These are phyloP conservation scores for Papilio protenor DNA, from an alignment of 2,888 invertebrate genomes.

Conservation along the genomic window DNA sequence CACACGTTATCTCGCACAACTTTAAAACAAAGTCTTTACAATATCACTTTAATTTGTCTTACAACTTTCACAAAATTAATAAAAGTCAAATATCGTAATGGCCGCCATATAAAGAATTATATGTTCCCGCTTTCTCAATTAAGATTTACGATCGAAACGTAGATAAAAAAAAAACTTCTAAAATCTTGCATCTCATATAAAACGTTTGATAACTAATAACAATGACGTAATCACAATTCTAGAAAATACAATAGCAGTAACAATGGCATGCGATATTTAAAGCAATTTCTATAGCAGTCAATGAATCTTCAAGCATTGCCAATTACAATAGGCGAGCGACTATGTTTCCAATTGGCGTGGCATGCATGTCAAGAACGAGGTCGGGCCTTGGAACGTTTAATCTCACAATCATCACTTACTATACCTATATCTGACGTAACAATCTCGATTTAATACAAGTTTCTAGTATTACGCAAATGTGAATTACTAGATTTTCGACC, in stretches of 20 bases:
- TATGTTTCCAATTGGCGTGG: slow-evolving; percentile 57
- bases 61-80: neutral
- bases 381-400: slow-evolving; percentile 64
- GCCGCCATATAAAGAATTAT: neutral
- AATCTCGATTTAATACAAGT: slow-evolving; percentile 1
- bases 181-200: neutral
- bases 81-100: neutral
- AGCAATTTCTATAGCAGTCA: slow-evolving; percentile 12
- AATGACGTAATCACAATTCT: slow-evolving; percentile 13
- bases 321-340: slow-evolving; percentile 42
- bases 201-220: neutral
- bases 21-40: no score
- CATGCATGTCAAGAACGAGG: slow-evolving; percentile 66
- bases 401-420: slow-evolving; percentile 52
- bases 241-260: slow-evolving; percentile 4
- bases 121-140: neutral
- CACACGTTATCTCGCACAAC: no score
- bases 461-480: slow-evolving; percentile 11
- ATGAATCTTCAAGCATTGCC: slow-evolving; percentile 36
- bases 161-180: neutral
- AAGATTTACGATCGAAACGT: neutral
- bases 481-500: no score
- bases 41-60: no score
- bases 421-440: neutral
- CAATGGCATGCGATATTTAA: neutral